phyloP scores from a whole-genome alignment of 2,113 vertebrate species.

The Rhinoptilus africanus region DNA sequence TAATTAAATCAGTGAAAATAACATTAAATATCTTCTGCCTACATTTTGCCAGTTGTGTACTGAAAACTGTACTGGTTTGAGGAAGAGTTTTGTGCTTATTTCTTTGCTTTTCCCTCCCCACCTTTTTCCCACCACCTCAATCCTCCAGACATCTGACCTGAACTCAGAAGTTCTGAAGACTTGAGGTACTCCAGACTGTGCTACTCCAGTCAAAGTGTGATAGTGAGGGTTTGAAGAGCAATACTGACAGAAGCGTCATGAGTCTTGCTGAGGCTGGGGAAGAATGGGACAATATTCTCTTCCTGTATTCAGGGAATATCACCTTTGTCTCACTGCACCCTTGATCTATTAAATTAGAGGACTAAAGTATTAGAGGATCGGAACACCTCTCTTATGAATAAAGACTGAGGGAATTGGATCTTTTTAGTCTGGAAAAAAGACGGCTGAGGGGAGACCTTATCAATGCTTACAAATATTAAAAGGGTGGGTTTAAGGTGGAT shows the following conservation, averaged over 20 bases:
- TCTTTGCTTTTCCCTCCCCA: neutral
- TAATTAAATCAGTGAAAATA: neutral
- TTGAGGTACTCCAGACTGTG: neutral
- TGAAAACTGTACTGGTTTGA: neutral
- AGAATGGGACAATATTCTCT: neutral
- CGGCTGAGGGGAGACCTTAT: too few species aligned
- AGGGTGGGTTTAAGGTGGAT: too few species aligned
- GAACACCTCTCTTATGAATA: too few species aligned
- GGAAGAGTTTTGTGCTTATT: neutral
- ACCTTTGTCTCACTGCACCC: neutral
- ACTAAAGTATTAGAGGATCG: too few species aligned
- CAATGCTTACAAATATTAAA: too few species aligned
- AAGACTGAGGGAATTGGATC: too few species aligned
- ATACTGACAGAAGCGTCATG: neutral
- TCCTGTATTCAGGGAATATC: neutral
- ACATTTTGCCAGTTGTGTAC: neutral
- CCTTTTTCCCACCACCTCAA: neutral
- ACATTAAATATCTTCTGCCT: neutral
- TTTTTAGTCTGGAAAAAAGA: too few species aligned
- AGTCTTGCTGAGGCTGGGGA: neutral
- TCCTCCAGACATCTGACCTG: neutral
- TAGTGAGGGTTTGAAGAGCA: neutral
- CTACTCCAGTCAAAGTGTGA: neutral
- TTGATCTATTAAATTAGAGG: neutral
- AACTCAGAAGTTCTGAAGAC: neutral